Conservation (phyloP, 2,797 vertebrate genomes). For the Mormyrus proboscirostris region DNA sequence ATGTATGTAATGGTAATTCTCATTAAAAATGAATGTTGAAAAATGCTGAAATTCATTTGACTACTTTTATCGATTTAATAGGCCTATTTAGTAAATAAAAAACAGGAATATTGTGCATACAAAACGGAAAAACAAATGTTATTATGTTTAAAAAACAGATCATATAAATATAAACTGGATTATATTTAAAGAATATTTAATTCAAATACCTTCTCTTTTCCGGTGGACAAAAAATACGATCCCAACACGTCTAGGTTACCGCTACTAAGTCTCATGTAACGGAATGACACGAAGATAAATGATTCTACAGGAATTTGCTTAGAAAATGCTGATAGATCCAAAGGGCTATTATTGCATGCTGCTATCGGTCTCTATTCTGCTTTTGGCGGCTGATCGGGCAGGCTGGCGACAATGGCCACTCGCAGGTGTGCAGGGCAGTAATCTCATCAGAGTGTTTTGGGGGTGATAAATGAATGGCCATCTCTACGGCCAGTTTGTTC, state of each 20-base stretch:
- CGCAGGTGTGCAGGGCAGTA: constrained; percentile 68
- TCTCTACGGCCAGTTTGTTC: constrained; percentile 60
- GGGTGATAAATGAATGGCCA: constrained; percentile 66
- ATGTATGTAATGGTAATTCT: neutral
- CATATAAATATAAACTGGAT: neutral
- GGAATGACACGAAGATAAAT: constrained; percentile 10
- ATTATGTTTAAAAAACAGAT: neutral
- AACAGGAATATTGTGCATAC: neutral
- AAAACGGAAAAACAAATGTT: neutral
- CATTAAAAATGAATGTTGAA: neutral
- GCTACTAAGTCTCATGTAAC: neutral
- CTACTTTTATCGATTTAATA: neutral
- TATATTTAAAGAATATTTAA: neutral
- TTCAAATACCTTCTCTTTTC: neutral
- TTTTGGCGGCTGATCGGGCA: constrained; percentile 34
- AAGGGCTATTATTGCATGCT: neutral
- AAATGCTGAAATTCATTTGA: neutral
- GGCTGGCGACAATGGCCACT: constrained; percentile 47
- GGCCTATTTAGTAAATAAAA: neutral
- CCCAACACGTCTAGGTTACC: neutral
- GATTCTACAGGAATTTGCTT: neutral
- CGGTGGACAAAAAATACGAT: neutral
- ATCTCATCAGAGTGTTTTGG: constrained; percentile 57
- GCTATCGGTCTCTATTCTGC: constrained; percentile 30
- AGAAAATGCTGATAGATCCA: neutral